Conservation (phyloP, 1,140 invertebrate genomes). For the Drosophila eugracilis region DNA sequence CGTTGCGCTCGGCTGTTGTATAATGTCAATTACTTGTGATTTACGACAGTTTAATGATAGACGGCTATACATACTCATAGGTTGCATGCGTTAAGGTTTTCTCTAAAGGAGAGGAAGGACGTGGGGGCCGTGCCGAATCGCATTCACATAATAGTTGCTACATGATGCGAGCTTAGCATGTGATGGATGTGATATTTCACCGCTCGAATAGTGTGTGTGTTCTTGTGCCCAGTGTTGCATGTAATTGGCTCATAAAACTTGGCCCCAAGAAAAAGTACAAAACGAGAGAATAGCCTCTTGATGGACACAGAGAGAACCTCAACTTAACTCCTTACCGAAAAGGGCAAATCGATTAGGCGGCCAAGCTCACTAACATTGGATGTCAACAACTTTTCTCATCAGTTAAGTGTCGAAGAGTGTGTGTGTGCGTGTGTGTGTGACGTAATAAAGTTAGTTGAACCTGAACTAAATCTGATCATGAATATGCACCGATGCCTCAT, state of each 20-base stretch:
- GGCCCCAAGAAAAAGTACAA: slow-evolving; percentile 3
- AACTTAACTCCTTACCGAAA: slow-evolving; percentile 19
- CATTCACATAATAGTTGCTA: slow-evolving; percentile 50
- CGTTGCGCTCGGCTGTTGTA: slow-evolving; percentile 60
- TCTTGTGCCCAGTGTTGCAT: slow-evolving; percentile 77
- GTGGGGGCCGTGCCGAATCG: slow-evolving; percentile 24
- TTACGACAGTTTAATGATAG: slow-evolving; percentile 82
- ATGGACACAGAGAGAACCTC: slow-evolving; percentile 15
- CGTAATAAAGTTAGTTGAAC: slow-evolving; percentile 45
- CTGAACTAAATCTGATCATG: slow-evolving; percentile 14
- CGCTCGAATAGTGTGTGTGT: slow-evolving; percentile 44
- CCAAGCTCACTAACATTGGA: slow-evolving; percentile 28
- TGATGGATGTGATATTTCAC: slow-evolving; percentile 61
- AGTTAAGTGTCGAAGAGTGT: slow-evolving; percentile 1
- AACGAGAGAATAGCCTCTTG: slow-evolving; percentile 7
- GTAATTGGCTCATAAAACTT: slow-evolving; percentile 75
- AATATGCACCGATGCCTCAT: slow-evolving; percentile 7
- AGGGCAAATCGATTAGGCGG: slow-evolving; percentile 36
- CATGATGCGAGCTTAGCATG: slow-evolving; percentile 63
- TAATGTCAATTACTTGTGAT: slow-evolving; percentile 84
- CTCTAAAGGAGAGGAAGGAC: neutral
- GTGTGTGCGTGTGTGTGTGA: slow-evolving; percentile 62
- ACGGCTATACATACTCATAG: slow-evolving; percentile 45
- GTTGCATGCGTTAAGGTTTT: slow-evolving; percentile 36
- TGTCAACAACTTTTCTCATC: slow-evolving; percentile 67